These are phyloP conservation scores for Samia ricini DNA, from an alignment of 1,140 invertebrate species.

Conservation along the genomic window DNA sequence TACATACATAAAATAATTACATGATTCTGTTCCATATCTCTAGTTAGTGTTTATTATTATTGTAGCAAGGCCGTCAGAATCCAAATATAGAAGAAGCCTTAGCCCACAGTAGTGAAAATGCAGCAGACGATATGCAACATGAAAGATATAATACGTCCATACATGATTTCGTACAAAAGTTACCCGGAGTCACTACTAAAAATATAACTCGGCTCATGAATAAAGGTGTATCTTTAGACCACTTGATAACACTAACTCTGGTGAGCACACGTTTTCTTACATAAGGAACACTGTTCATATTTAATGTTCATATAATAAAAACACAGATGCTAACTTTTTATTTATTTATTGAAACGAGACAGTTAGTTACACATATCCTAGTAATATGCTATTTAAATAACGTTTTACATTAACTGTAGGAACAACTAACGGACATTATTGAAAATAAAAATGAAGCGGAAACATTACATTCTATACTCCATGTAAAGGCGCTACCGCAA, in stretches of 20 bases:
- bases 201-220: conserved; percentile 90
- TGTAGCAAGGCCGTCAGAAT: conserved; percentile 85
- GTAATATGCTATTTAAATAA: neutral
- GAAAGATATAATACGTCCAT: conserved; percentile 88
- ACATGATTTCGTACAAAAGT: conserved; percentile 92
- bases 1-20: neutral
- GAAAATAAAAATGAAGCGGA: conserved; percentile 82
- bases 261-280: conserved; percentile 52
- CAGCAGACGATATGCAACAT: conserved; percentile 78
- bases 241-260: conserved; percentile 79
- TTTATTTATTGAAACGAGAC: too few relatives aligned
- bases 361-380: neutral
- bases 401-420: conserved; percentile 55
- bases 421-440: conserved; percentile 82
- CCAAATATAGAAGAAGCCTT: conserved; percentile 85
- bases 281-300: neutral
- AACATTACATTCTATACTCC: conserved; percentile 80
- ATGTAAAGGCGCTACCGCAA: conserved; percentile 77
- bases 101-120: conserved; percentile 81
- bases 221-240: conserved; percentile 86
- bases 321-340: too few relatives aligned
- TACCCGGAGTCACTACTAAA: conserved; percentile 94
- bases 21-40: neutral
- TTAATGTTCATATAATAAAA: neutral
- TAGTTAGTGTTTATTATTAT: neutral